These are phyloP conservation scores for Apeira syringaria DNA, from an alignment of 2,888 invertebrate genomes.

Conservation along the genomic window DNA sequence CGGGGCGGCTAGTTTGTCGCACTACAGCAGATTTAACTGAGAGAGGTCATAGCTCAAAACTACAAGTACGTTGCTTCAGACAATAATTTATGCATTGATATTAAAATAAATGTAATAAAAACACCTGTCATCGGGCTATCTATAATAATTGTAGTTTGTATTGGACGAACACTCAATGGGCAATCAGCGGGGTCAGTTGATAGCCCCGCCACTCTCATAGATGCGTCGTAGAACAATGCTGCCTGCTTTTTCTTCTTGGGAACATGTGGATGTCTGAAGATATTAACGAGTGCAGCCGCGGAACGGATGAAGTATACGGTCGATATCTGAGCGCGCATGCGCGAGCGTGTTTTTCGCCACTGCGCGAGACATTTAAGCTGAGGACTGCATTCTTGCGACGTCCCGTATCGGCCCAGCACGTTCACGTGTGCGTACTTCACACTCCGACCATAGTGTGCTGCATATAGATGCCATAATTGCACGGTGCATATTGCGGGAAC, in stretches of 20 bases:
- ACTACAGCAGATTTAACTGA: too few species aligned
- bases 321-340: constrained; percentile 30
- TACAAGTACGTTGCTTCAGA: too few species aligned
- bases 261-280: constrained; percentile 10
- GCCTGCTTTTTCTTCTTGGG: neutral
- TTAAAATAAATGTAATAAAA: too few species aligned
- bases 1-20: too few species aligned
- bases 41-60: too few species aligned
- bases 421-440: neutral
- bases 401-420: constrained; percentile 23
- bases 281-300: constrained; percentile 18
- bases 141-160: too few species aligned
- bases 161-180: too few species aligned
- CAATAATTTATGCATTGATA: too few species aligned
- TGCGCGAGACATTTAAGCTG: constrained; percentile 27
- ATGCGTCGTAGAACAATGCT: neutral
- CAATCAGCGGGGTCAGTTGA: too few species aligned
- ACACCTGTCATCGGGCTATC: too few species aligned
- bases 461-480: constrained; percentile 1
- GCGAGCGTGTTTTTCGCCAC: constrained; percentile 9
- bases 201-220: neutral
- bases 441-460: neutral
- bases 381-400: constrained; percentile 30
- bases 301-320: constrained; percentile 15
- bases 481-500: constrained; percentile 11